Evolutionary conservation across 2,797 vertebrate genomes (phyloP), one percentile per base, ranked within the genome.

Genomic region (Peromyscus aztecus): DNA sequence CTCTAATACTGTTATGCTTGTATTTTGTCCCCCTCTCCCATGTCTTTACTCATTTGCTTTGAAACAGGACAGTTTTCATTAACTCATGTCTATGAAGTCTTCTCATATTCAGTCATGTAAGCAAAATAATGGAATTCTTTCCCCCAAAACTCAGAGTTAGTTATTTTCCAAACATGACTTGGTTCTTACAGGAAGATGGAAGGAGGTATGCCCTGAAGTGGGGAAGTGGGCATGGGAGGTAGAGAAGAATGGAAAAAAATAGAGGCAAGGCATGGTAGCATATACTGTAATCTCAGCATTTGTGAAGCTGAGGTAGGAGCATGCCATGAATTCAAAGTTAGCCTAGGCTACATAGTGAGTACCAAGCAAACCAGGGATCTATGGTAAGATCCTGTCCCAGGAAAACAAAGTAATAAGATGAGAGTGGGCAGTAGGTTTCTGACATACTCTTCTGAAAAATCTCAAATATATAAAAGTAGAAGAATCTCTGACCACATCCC

Each of bases 1-100:
- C 91, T 40, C 31, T 67, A 63, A n/a, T 80, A 19, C 59, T 86
- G 9, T 57, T 89, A n/a, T 24, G 4, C 21, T 27, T 63, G 16
- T 84, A 8, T 92, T 87, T 52, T 63, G 11, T 52, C 43, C 19
- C 40, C 52, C 65, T 69, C 40, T 21, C 49, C 29, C 14, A 2
- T 40, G 4, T 65, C 57, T 90, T 91, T 83, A 90, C 40, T 87
- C 55, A 76, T 75, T 71, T 65, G n/a, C 46, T 94, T 90, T 90
- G 76, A 94, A 96, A 73, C 6, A 71, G 43, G 46, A 89, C 16
- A 89, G 59, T 67, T 96, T 34, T 94, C 19, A 83, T 37, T 59
- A 16, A 19, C 6, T 91, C 63, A 52, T 52, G 93, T 57, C 75
- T 86, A 2, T 16, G 0, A 89, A 88, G n/a, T 78, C n/a, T 88